phyloP scores from a whole-genome alignment of 2,113 vertebrate species.

The Agelaius phoeniceus region DNA sequence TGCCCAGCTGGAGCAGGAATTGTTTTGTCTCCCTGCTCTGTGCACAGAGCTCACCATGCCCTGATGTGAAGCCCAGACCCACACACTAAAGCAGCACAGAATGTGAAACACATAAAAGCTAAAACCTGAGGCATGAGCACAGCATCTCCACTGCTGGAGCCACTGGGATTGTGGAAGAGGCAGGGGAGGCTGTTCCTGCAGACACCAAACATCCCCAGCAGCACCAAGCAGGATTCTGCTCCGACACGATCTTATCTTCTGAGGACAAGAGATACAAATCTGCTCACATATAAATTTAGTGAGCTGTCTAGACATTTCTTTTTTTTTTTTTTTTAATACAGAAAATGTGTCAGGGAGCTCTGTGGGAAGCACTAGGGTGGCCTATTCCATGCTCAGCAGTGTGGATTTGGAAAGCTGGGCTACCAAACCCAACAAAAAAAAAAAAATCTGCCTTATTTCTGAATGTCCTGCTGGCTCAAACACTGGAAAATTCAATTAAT shows the following conservation, averaged over 20 bases:
- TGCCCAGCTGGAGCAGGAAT: neutral
- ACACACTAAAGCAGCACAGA: neutral
- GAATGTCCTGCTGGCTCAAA: neutral
- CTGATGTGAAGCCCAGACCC: fast-evolving
- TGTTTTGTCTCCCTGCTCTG: neutral
- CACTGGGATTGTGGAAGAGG: neutral
- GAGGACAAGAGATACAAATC: conserved; percentile 48
- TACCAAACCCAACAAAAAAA: neutral
- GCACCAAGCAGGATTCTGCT: neutral
- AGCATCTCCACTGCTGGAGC: fast-evolving
- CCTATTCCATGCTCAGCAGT: neutral
- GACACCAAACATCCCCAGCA: neutral
- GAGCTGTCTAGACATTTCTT: neutral
- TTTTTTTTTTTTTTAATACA: neutral
- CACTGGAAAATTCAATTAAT: neutral
- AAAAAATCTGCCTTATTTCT: neutral
- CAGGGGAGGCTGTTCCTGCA: neutral
- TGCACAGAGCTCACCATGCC: neutral
- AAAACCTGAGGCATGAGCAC: neutral
- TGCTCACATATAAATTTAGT: neutral
- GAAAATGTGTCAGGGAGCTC: neutral
- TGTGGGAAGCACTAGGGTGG: conserved; percentile 12
- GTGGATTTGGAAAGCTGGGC: neutral
- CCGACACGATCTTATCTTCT: conserved; percentile 8
- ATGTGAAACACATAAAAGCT: neutral